Base-by-base conservation (phyloP, 2,797 vertebrate genomes). In the Scarus forsteni region DNA sequence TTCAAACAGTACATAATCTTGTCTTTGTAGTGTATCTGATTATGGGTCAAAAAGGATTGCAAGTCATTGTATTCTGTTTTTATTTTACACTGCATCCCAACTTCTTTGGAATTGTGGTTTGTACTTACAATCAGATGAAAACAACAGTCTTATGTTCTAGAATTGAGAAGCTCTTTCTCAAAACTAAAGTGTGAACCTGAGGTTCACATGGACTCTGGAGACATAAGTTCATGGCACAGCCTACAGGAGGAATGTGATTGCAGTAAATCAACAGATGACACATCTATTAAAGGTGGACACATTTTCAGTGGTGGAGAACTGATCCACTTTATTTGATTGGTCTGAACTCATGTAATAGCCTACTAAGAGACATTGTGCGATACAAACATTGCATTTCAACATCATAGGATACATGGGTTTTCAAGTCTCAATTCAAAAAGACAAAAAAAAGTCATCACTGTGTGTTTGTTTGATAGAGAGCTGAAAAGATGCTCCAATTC, bases 271-370 rank as follows among this genome's bases (percentile, higher is more conserved):
- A 58, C 46, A 48, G 40, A 75, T 44, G 13, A 45, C 18, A 84
- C 43, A 73, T 18, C 19, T 46, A 35, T 64, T 14, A 74, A 77
- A 56, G 70, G 82, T 18, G 42, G 45, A 53, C 45, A 77, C 60
- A 34, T 63, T 49, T 81, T 84, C 74, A 85, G 84, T 84, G 81
- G 92, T 94, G 93, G 93, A 96, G 92, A 94, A 94, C 93, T 92
- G 91, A 95, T 95, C 93, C 95, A 95, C 94, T 97, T 97, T 96
- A 96, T 96, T 93, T 94, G 92, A 95, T 94, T 95, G 93, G 93
- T 96, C 95, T 96, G 94, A 96, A 96, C 93, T 95, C 89, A 94
- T 93, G 87, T 95, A 92, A 95, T 94, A 93, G 93, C 94, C 94
- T 94, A 94, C 92, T 95, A 94, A 94, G 93, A 96, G 92, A 95